phyloP scores from a whole-genome alignment of 2,888 invertebrate genomes.

The Thyatira batis region DNA sequence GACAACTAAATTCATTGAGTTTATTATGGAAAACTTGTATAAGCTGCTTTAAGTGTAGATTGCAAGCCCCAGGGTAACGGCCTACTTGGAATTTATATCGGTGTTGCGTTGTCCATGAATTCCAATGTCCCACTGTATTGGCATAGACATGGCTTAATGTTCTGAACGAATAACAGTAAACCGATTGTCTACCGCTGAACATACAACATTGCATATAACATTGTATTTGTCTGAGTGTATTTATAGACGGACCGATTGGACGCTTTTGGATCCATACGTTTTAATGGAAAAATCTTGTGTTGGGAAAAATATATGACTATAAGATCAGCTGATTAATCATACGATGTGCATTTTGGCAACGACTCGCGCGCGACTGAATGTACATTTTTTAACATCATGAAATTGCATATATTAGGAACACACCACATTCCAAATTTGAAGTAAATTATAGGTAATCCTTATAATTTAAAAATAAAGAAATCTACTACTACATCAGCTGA shows the following conservation, averaged over 20 bases:
- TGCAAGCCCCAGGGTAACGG: slow-evolving; percentile 33
- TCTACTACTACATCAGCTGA: too few relatives aligned
- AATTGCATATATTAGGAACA: background rate
- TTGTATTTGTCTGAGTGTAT: background rate
- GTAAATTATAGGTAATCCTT: too few relatives aligned
- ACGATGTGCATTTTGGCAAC: background rate
- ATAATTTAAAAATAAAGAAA: too few relatives aligned
- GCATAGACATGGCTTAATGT: slow-evolving; percentile 4
- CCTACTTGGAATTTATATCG: slow-evolving; percentile 38
- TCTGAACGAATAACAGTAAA: slow-evolving; percentile 5
- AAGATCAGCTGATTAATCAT: background rate
- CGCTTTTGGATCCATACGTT: background rate
- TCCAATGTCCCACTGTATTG: slow-evolving; percentile 11
- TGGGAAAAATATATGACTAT: background rate
- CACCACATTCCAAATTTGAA: too few relatives aligned
- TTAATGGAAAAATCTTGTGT: slow-evolving; percentile 3
- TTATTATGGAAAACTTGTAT: slow-evolving; percentile 25
- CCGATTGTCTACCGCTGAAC: background rate
- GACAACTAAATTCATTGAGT: slow-evolving; percentile 55
- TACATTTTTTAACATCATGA: background rate
- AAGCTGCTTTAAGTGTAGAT: slow-evolving; percentile 11
- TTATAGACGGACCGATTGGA: background rate
- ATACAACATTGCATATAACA: background rate
- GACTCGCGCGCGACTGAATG: background rate
- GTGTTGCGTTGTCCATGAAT: slow-evolving; percentile 19